Base-by-base conservation (phyloP, 2,113 vertebrate species). In the Lasiurus borealis region DNA sequence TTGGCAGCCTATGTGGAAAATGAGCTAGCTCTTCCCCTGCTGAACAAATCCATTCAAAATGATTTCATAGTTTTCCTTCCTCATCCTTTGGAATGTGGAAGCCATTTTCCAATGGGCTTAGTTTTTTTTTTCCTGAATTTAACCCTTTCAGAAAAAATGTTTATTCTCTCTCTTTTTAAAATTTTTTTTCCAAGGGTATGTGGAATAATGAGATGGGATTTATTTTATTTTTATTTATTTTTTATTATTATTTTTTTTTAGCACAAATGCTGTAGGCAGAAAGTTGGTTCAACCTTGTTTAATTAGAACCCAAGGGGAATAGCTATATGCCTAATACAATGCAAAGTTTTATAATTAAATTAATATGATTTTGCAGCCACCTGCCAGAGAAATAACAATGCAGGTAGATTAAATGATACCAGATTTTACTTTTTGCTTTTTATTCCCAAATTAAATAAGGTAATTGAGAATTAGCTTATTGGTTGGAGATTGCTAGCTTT, bases 11-110 rank as follows among this genome's bases (percentile, higher is more conserved):
- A 71, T 3, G 2, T 88, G 95, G 94, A 97, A 96, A 96, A 89
- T 66, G 62, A 96, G 85, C 84, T 76, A 40, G 69, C n/a, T 77
- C 57, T 94, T 91, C 68, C 80, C 80, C 59, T 54, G 85, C 87
- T 81, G 95, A 94, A 94, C 88, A 95, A 90, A 95, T 93, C 91
- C 88, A 90, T 95, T 95, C 85, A 93, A 88, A 94, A 83, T 93
- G 94, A 97, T 93, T 96, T 96, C 92, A 96, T 90, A 96, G 88
- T 92, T 96, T 97, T 92, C 95, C 96, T 97, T 96, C 90, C 94
- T 77, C 29, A 31, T 52, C 71, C 96, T 96, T 93, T 69, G 87
- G 92, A 96, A 96, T 88, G 88, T 81, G 62, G 73, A 94, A 95
- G 85, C 81, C 92, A 92, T 96, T 96, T 97, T 94, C 92, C 92